Base-by-base conservation (phyloP, 2,888 invertebrate species). In the Formica aserva region DNA sequence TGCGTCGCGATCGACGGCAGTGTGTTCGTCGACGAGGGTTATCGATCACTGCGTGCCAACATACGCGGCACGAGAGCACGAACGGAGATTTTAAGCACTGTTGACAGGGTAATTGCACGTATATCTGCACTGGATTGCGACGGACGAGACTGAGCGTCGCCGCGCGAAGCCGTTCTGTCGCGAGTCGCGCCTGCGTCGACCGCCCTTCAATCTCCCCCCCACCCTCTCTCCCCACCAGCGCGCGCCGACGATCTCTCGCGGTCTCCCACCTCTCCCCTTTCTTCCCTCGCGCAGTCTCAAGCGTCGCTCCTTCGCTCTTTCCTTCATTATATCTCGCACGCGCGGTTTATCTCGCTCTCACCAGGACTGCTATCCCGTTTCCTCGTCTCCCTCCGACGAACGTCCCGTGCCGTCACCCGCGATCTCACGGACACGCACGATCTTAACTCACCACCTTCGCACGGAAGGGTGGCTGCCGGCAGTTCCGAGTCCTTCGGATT, bases 81-180 rank as follows among this genome's bases (percentile, higher is more conserved):
- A 86, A 82, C 90, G 85, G 38, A 82, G 88, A 90, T 91, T 90
- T 89, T 90, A 88, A 92, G 89, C 91, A 92, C 90, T 88, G 91
- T 91, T 92, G 92, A 92, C 92, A 91, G 88, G 89, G 91, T 92
- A 93, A 93, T 93, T 93, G 93, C 91, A 89, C 92, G 92, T 92
- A 92, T 92, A 93, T 93, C 93, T 92, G 89, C 93, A 90, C 92
- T 89, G 92, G 92, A 93, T 92, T 92, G 93, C 92, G 88, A 93
- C 92, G 90, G 93, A 91, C 93, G 93, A 93, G 93, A 93, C 93
- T 93, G 93, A 93, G 89, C 94, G 94, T 93, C 93, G 93, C 93
- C 93, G 91, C 88, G 90, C 91, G 90, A 89, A 92, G 89, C 91
- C 88, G 90, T 88, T 88, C 88, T 84, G 86, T 82, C 88, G 90